Evolutionary conservation across 1,140 invertebrate genomes (phyloP).

Genomic region (Danaus plexippus): DNA sequence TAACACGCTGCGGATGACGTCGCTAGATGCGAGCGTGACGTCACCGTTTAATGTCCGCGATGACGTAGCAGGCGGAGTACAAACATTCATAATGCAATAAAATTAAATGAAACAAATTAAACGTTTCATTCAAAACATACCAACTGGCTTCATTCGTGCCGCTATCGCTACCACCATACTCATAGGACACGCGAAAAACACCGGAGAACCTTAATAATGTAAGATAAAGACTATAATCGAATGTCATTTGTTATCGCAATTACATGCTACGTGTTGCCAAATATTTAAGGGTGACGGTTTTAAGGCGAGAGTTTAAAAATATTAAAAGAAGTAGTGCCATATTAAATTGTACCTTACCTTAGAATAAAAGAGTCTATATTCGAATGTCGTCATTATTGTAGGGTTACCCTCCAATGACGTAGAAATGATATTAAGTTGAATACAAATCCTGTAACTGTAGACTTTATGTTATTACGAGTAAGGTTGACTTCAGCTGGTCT

Average conservation of each 20-base stretch:
- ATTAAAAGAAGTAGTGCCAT: slow-evolving; percentile 4
- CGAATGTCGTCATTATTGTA: background rate
- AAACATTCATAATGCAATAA: too few species aligned
- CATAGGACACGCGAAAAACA: slow-evolving; percentile 3
- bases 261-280: slow-evolving; percentile 9
- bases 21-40: too few species aligned
- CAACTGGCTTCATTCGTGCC: slow-evolving; percentile 53
- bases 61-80: too few species aligned
- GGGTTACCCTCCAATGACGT: slow-evolving; percentile 2
- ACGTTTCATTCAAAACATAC: slow-evolving; percentile 56
- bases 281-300: slow-evolving; percentile 15
- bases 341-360: background rate
- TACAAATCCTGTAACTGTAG: background rate
- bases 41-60: too few species aligned
- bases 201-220: slow-evolving; percentile 8
- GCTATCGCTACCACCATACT: slow-evolving; percentile 16
- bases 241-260: slow-evolving; percentile 1
- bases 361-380: background rate
- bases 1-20: too few species aligned
- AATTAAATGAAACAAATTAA: slow-evolving; percentile 61
- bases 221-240: slow-evolving; percentile 9
- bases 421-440: slow-evolving; percentile 2
- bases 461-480: background rate
- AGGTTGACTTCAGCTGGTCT: background rate
- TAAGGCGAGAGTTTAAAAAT: slow-evolving; percentile 9